Base-by-base conservation (phyloP, 2,113 vertebrate genomes). In the Onychorhynchus coronatus region DNA sequence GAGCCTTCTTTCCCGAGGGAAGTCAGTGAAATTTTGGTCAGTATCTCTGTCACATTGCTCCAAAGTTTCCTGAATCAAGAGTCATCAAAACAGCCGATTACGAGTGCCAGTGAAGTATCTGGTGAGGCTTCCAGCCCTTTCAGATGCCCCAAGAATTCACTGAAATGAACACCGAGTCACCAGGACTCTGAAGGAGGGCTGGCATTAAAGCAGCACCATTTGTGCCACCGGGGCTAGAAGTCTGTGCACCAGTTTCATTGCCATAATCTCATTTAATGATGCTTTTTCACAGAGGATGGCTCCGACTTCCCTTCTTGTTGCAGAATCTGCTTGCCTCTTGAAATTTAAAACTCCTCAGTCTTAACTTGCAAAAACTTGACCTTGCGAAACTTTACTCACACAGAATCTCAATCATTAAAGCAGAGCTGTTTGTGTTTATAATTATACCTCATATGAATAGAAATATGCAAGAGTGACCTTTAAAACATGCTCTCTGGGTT, bases 11-110 rank as follows among this genome's bases (percentile, higher is more conserved):
- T 80, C 92, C 37, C 9, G 28, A 53, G 55, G n/a, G 56, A 89
- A 89, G 84, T 46, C 89, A 61, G 22, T 31, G 58, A 31, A 53
- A 35, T 75, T 86, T 96, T 71, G 74, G 39, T 85, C 79, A 62
- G 81, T 62, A 50, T 9, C n/a, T 91, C 91, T 91, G 86, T 91
- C 74, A 55, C 53, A 78, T 55, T 91, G 39, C 85, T 88, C 76
- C 50, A 84, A 95, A 75, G 14, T 83, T 91, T 94, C 68, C 68
- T 87, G 82, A 89, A 89, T 59, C 75, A 73, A 90, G 68, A 71
- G 37, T 87, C 92, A 91, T 91, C 46, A 62, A 65, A 79, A 46
- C 33, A 67, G 27, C n/a, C 75, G 89, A 65, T 83, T 84, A 74
- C 59, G 85, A 93, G 94, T 12, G 12, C 33, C 53, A 55, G 24